Evolutionary conservation across 2,113 vertebrate species (phyloP).

Genomic region (Bufo gargarizans): DNA sequence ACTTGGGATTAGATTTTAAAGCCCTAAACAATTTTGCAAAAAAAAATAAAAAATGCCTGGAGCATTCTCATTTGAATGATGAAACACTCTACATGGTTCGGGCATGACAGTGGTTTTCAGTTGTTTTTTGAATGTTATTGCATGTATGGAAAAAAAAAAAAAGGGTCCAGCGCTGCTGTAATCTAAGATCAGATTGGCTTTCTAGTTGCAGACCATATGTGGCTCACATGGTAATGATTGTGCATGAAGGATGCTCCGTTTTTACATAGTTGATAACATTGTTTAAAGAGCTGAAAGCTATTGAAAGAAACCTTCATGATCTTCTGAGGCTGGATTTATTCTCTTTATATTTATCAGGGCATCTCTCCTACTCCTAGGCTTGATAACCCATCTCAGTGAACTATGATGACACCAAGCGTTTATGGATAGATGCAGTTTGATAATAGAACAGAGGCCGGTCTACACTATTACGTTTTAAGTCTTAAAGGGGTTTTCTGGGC

Average conservation of each 20-base stretch:
- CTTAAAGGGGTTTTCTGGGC: background rate
- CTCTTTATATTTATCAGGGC: background rate
- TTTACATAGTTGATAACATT: background rate
- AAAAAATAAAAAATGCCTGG: background rate
- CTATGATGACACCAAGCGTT: background rate
- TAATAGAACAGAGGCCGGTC: background rate
- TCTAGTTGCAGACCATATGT: background rate
- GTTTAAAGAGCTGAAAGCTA: background rate
- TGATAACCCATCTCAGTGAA: background rate
- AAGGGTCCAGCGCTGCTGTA: background rate
- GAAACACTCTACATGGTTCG: constrained; percentile 14
- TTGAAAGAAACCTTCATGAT: background rate
- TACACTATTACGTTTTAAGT: background rate
- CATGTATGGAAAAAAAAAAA: constrained; percentile 5
- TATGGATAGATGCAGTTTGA: background rate
- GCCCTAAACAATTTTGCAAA: constrained; percentile 50
- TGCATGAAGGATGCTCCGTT: background rate
- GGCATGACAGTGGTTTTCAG: constrained; percentile 16
- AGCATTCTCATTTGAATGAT: constrained; percentile 24
- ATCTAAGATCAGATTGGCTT: constrained; percentile 1
- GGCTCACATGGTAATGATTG: background rate
- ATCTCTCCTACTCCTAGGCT: background rate
- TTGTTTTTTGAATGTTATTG: constrained; percentile 9
- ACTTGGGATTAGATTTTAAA: constrained; percentile 52
- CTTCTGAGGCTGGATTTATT: background rate